These are phyloP conservation scores for Paramuricea clavata DNA, from an alignment of 92 coral and sea anemone genomes.

Conservation along the genomic window DNA sequence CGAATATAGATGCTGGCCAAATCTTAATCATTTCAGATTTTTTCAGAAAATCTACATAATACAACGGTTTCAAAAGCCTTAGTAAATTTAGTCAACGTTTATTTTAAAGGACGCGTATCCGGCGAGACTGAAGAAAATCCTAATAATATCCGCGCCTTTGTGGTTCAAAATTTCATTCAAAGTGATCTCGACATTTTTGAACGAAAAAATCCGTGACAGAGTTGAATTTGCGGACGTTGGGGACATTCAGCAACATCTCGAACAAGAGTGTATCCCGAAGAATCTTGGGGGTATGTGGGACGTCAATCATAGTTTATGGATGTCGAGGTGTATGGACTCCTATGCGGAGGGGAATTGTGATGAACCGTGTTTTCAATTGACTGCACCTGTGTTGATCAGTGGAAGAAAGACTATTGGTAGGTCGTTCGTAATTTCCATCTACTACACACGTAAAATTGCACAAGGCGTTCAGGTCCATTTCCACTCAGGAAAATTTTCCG, in stretches of 20 bases:
- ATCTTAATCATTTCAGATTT: too few species aligned
- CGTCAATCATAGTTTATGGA: conserved; percentile 41
- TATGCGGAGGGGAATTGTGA: conserved; percentile 42
- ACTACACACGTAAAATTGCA: too few species aligned
- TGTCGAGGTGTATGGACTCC: conserved; percentile 39
- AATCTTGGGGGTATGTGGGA: conserved; percentile 47
- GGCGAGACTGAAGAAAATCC: conserved; percentile 90
- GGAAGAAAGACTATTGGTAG: background rate
- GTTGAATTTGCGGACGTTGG: conserved; percentile 77
- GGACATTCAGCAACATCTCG: conserved; percentile 71
- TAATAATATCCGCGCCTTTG: conserved; percentile 89
- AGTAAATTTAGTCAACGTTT: background rate
- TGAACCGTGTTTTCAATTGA: conserved; percentile 40
- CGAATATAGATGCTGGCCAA: too few species aligned
- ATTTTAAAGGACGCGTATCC: conserved; percentile 90
- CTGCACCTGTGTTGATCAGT: background rate
- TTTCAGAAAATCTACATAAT: too few species aligned
- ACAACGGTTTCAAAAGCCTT: too few species aligned
- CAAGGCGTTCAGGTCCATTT: too few species aligned
- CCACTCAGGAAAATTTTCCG: too few species aligned
- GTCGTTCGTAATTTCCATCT: background rate
- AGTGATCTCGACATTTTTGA: conserved; percentile 80
- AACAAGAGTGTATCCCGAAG: conserved; percentile 76
- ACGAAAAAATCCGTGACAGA: conserved; percentile 89
- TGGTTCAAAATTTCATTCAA: conserved; percentile 93